Base-by-base conservation (phyloP, 2,113 vertebrate species). In the Lynx canadensis region DNA sequence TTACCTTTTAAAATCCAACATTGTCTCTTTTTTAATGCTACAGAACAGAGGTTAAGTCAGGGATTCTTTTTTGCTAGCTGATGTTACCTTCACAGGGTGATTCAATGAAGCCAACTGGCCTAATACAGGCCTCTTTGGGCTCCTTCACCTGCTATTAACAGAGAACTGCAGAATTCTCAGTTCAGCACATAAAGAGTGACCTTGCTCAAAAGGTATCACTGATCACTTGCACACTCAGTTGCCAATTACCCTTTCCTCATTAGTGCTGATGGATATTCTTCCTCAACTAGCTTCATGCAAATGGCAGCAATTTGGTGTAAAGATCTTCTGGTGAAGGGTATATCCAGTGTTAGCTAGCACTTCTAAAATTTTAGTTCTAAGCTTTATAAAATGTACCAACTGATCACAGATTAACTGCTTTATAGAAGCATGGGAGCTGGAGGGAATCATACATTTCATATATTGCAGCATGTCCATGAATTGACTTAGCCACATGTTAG, bases 11-110 rank as follows among this genome's bases (percentile, higher is more conserved):
- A 92, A 96, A 90, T 81, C 73, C 57, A 96, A 8, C 29, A 85
- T 31, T 69, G 21, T 50, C 63, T 76, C 14, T 85, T 91, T 92
- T 92, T 69, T 94, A 92, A 94, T 80, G 69, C 81, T 66, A 27
- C 12, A 81, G 87, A 93, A 94, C 74, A 97, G 74, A 96, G 92
- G 83, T 96, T 94, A 97, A 88, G n/a, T 97, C 29, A 21, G 18
- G 45, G 88, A 79, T 88, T 93, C 50, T 60, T 80, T 90, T 71
- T 89, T 76, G 52, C 38, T 80, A 73, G 29, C 31, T 88, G 31
- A 57, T 66, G 6, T 85, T 92, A 71, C 52, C 68, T 74, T 92
- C 65, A 55, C 23, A 89, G 68, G n/a, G 25, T n/a, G 41, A 87
- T 68, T 97, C 29, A 66, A 0, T 71, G 65, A 95, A 95, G 66